phyloP scores from a whole-genome alignment of 2,797 vertebrate genomes.

The Acanthornis magna region DNA sequence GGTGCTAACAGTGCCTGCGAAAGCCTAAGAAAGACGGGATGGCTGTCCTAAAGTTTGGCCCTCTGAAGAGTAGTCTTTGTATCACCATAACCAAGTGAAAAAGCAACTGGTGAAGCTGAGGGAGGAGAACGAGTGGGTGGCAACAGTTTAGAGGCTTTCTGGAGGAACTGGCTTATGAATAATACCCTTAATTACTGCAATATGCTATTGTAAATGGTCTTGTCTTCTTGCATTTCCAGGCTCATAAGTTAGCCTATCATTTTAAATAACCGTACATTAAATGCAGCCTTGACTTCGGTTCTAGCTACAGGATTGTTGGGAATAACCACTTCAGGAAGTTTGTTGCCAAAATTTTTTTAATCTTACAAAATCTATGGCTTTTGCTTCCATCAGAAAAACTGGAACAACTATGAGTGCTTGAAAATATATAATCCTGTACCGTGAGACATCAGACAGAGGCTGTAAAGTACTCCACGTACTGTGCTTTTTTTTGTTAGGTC shows the following conservation, averaged over 20 bases:
- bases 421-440: background rate
- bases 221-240: background rate
- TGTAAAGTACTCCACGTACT: background rate
- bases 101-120: background rate
- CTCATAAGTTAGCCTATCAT: background rate
- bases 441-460: background rate
- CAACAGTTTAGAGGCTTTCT: slow-evolving; percentile 3
- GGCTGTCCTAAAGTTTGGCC: background rate
- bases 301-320: background rate
- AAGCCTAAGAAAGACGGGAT: background rate
- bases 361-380: background rate
- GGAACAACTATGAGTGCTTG: background rate
- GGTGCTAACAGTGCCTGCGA: background rate
- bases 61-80: background rate
- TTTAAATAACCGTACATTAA: background rate
- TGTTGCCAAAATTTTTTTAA: background rate
- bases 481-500: background rate
- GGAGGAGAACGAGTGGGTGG: background rate
- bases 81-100: background rate
- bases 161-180: background rate
- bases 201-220: background rate
- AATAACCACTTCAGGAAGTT: background rate
- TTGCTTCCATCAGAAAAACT: slow-evolving; percentile 31
- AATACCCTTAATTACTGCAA: slow-evolving; percentile 28
- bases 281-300: slow-evolving; percentile 1